phyloP scores from a whole-genome alignment of 2,888 invertebrate species.

The Suillia variegata region DNA sequence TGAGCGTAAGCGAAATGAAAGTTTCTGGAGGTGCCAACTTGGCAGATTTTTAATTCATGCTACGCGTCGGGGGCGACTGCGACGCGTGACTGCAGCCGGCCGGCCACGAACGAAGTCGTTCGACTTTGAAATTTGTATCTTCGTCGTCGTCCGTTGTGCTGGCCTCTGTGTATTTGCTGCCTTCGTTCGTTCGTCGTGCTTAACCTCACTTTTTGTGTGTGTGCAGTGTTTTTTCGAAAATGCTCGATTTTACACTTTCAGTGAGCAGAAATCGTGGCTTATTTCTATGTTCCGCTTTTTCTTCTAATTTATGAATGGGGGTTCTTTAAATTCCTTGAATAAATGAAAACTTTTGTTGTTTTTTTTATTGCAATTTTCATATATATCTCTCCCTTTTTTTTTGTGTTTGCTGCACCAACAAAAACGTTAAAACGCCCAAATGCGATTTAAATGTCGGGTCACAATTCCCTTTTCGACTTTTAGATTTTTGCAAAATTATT shows the following conservation, averaged over 20 bases:
- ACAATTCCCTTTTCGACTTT: too few relatives aligned
- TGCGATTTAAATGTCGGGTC: too few relatives aligned
- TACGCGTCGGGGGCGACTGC: slow-evolving; percentile 13
- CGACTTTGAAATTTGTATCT: slow-evolving; percentile 9
- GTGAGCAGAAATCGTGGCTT: too few relatives aligned
- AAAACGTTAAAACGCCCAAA: too few relatives aligned
- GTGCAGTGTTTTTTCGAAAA: slow-evolving; percentile 1
- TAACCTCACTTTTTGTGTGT: slow-evolving; percentile 38
- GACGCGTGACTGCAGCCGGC: slow-evolving; percentile 7
- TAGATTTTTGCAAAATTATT: too few relatives aligned
- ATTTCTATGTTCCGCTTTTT: too few relatives aligned
- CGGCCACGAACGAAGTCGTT: slow-evolving; percentile 14
- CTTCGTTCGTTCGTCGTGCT: slow-evolving; percentile 34
- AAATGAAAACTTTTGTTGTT: too few relatives aligned
- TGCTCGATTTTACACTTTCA: slow-evolving; percentile 1
- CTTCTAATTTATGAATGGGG: too few relatives aligned
- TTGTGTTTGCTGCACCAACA: too few relatives aligned
- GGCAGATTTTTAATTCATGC: slow-evolving; percentile 52
- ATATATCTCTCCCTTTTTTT: too few relatives aligned
- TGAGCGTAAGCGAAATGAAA: slow-evolving; percentile 49
- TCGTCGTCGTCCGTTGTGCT: neutral
- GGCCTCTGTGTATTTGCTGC: slow-evolving; percentile 19
- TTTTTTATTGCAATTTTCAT: too few relatives aligned
- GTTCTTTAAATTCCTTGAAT: too few relatives aligned
- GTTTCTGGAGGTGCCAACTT: slow-evolving; percentile 59